These are phyloP conservation scores for Gobio occitaniae DNA, from an alignment of 2,797 vertebrate species.

Conservation along the genomic window DNA sequence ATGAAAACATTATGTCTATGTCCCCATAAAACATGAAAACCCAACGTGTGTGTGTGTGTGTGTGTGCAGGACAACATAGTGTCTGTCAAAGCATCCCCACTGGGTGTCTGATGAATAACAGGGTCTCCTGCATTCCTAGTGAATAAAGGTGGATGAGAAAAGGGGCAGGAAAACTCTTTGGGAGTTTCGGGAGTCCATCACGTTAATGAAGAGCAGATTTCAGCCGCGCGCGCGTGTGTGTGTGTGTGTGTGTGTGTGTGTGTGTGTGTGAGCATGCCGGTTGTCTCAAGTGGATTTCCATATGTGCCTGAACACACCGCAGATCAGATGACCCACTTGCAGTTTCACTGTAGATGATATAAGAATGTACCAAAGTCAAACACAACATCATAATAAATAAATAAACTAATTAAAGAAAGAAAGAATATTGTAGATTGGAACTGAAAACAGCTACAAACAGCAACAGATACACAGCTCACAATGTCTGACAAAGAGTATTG, in stretches of 20 bases:
- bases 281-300: constrained; percentile 54
- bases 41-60: not conserved
- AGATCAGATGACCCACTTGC: constrained; percentile 67
- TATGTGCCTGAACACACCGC: constrained; percentile 61
- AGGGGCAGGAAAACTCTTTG: constrained; percentile 77
- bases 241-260: constrained; percentile 11
- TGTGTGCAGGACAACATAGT: not conserved
- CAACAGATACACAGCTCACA: not conserved
- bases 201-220: constrained; percentile 81
- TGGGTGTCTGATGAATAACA: constrained; percentile 13
- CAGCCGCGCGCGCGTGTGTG: constrained; percentile 21
- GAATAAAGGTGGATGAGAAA: constrained; percentile 1
- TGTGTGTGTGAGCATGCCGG: constrained; percentile 38
- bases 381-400: not conserved
- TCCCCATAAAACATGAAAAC: no score
- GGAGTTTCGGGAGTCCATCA: constrained; percentile 75
- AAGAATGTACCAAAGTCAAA: not conserved
- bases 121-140: constrained; percentile 12
- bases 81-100: not conserved
- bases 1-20: not conserved
- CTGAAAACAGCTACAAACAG: not conserved
- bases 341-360: not conserved
- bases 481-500: not conserved
- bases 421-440: not conserved
- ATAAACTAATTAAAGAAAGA: not conserved